Percentiles rank a stretch among this genome's conserved stretches.
phyloP scores from a whole-genome alignment of 2,888 invertebrate genomes.

The Rhagonycha fulva region DNA sequence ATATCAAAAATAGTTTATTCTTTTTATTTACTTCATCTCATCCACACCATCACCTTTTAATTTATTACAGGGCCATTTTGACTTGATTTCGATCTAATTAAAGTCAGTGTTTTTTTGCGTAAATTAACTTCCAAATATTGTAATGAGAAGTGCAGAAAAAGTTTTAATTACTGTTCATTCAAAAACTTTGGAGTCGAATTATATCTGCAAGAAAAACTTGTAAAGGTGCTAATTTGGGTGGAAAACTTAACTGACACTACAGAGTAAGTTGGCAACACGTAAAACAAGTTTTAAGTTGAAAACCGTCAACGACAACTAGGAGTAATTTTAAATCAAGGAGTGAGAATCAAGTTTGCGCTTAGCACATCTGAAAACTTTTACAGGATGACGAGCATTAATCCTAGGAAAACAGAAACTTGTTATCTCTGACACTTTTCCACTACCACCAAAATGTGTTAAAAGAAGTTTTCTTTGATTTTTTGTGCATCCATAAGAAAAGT shows the following conservation, averaged over 20 bases:
- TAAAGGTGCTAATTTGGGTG: constrained; percentile 13
- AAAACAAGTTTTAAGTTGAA: constrained; percentile 27
- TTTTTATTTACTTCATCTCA: background rate
- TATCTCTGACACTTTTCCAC: constrained; percentile 28
- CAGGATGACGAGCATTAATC: constrained; percentile 32
- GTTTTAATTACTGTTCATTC: background rate
- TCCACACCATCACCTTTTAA: background rate
- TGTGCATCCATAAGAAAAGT: background rate
- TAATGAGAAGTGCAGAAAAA: background rate
- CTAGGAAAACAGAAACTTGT: constrained; percentile 31
- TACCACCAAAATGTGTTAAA: constrained; percentile 20
- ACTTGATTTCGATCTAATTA: too few species aligned
- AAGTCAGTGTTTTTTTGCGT: background rate
- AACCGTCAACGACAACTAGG: constrained; percentile 19
- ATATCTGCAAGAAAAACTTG: background rate
- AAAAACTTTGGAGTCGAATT: background rate
- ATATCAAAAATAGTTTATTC: background rate
- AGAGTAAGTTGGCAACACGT: constrained; percentile 24
- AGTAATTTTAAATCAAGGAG: constrained; percentile 30
- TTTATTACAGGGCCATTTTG: background rate
- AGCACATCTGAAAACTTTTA: constrained; percentile 27
- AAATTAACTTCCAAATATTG: background rate
- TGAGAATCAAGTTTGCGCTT: constrained; percentile 29
- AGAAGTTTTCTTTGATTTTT: constrained; percentile 23
- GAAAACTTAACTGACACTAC: constrained; percentile 14